A percentile compares a stretch with the other conserved stretches of the same genome.
phyloP scores from a whole-genome alignment of 2,113 vertebrate genomes.

The Catharus fuscescens region DNA sequence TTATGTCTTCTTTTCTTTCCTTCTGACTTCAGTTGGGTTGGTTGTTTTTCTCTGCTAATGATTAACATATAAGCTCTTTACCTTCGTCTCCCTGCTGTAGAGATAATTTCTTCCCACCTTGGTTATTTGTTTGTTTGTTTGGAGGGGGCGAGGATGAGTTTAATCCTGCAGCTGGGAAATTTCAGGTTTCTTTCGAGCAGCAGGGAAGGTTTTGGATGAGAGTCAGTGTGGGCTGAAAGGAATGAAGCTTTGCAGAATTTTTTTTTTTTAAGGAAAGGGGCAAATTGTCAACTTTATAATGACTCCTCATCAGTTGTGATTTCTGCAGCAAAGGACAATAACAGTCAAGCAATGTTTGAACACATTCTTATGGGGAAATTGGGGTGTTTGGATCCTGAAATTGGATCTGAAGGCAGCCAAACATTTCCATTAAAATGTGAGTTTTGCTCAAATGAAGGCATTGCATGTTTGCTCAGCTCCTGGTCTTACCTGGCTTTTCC shows the following conservation, averaged over 20 bases:
- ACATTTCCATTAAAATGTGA: not conserved
- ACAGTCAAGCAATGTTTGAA: slow-evolving; percentile 6
- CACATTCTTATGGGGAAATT: slow-evolving; percentile 23
- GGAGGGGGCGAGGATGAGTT: not conserved
- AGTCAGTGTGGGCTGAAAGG: not conserved
- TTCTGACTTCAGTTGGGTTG: not conserved
- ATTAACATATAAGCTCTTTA: not conserved
- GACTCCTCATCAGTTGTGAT: not conserved
- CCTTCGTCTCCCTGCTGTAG: not conserved
- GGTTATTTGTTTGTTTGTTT: not conserved
- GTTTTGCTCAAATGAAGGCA: not conserved
- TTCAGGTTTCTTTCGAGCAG: not conserved
- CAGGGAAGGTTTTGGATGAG: not conserved
- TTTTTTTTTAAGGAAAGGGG: slow-evolving; percentile 7
- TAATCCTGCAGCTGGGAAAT: not conserved
- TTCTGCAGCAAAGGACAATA: slow-evolving; percentile 4
- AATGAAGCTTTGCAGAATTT: not conserved
- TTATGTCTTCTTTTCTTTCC: not conserved
- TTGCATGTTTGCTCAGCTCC: not conserved
- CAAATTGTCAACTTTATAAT: slow-evolving; percentile 51
- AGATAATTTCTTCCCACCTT: not conserved
- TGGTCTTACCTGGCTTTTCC: not conserved
- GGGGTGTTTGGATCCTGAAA: slow-evolving; percentile 39
- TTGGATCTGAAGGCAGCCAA: slow-evolving; percentile 2
- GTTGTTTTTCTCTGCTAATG: not conserved